A percentile compares a stretch with the other conserved stretches of the same genome.
Conservation (phyloP, 2,797 vertebrate genomes). For the Percopsis omiscomaycus region DNA sequence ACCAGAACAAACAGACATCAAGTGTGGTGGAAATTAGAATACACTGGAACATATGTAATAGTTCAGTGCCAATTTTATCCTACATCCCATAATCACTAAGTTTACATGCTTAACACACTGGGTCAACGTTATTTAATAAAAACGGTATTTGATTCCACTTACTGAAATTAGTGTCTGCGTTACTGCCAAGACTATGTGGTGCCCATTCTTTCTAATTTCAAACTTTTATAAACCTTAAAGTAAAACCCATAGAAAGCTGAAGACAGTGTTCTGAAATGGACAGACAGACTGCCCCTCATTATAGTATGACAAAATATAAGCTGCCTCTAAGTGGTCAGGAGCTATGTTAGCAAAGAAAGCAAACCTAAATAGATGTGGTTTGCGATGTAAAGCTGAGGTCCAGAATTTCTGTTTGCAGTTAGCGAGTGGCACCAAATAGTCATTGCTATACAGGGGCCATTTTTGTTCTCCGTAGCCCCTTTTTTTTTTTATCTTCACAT, state of each 20-base stretch:
- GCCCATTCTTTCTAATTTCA: slow-evolving; percentile 49
- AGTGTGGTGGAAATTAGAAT: slow-evolving; percentile 32
- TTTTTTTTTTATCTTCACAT: slow-evolving; percentile 52
- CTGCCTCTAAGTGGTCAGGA: slow-evolving; percentile 66
- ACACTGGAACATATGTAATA: slow-evolving; percentile 46
- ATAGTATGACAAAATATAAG: slow-evolving; percentile 64
- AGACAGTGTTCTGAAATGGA: slow-evolving; percentile 44
- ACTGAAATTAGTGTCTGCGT: slow-evolving; percentile 38
- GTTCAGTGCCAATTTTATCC: slow-evolving; percentile 33
- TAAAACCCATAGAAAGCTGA: slow-evolving; percentile 40
- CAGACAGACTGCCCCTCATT: slow-evolving; percentile 58
- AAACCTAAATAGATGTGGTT: slow-evolving; percentile 76
- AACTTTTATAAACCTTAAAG: slow-evolving; percentile 45
- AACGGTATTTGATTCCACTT: slow-evolving; percentile 29
- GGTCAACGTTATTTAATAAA: slow-evolving; percentile 53
- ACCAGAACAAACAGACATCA: slow-evolving; percentile 33
- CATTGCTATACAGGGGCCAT: slow-evolving; percentile 56
- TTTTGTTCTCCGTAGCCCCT: slow-evolving; percentile 59
- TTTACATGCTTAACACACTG: slow-evolving; percentile 34
- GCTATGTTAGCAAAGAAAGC: slow-evolving; percentile 70
- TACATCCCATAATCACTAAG: slow-evolving; percentile 47
- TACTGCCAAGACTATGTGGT: slow-evolving; percentile 34
- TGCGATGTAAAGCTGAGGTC: slow-evolving; percentile 75
- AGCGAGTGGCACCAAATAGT: slow-evolving; percentile 66
- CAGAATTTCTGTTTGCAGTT: slow-evolving; percentile 65